Percentiles rank a stretch among this genome's conserved stretches.
Conservation (phyloP, 2,797 vertebrate species). For the Adelosebastes latens region DNA sequence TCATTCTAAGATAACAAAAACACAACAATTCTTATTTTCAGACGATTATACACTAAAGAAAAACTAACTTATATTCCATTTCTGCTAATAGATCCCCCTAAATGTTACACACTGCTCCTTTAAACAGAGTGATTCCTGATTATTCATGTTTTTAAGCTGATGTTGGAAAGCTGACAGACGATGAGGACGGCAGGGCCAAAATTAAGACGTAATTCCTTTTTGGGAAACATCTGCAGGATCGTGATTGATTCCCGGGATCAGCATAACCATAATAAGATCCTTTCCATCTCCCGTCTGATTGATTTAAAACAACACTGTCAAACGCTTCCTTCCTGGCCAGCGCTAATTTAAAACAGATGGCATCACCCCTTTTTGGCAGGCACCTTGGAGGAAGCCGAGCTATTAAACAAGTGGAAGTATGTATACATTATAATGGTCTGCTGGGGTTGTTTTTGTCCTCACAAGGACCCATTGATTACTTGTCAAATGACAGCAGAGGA, state of each 20-base stretch:
- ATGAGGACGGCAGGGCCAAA: conserved; percentile 39
- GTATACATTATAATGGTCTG: conserved; percentile 67
- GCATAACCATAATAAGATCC: conserved; percentile 57
- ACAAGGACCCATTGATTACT: conserved; percentile 68
- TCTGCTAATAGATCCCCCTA: background rate
- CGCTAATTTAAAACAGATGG: conserved; percentile 74
- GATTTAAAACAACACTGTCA: conserved; percentile 74
- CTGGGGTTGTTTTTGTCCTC: conserved; percentile 61
- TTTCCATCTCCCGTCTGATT: conserved; percentile 54
- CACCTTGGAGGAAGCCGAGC: conserved; percentile 49
- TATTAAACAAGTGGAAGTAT: conserved; percentile 64
- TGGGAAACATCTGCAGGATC: conserved; percentile 34
- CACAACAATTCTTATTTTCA: background rate
- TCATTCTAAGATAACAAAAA: background rate
- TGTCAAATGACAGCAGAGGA: conserved; percentile 55
- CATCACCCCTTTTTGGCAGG: conserved; percentile 64
- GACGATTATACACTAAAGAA: background rate
- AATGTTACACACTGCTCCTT: background rate
- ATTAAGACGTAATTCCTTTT: conserved; percentile 29
- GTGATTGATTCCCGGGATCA: conserved; percentile 67
- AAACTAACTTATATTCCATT: background rate
- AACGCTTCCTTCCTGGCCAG: conserved; percentile 54
- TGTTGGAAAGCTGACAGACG: conserved; percentile 36
- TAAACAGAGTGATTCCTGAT: conserved; percentile 25
- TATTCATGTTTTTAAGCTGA: conserved; percentile 35